Evolutionary conservation across 2,113 vertebrate species (phyloP), one percentile per base, ranked within the genome.

Genomic region (Anhinga rufa): DNA sequence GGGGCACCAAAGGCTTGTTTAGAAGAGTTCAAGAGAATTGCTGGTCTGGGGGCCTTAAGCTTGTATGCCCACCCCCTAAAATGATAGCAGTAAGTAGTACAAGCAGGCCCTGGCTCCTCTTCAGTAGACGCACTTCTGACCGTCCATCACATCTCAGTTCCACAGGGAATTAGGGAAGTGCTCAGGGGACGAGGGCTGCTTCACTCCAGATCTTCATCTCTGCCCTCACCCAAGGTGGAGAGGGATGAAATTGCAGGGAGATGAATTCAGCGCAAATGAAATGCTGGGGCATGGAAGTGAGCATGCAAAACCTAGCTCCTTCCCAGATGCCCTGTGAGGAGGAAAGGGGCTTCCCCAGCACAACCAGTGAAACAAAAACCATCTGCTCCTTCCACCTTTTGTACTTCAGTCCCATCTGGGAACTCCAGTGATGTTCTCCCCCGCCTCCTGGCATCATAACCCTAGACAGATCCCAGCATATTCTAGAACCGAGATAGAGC

Each of bases 181-280:
- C 95, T 95, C 91, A 38, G 89, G 65, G 88, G 92, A 95, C 10
- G 71, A 78, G 55, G 75, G 95, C 91, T 62, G 96, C 91, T 95
- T 96, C 93, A 92, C 83, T 98, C 97, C 97, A 97, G 96, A 96
- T 98, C 97, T 98, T 98, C 98, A 83, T 90, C 93, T 98, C 97
- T 61, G 79, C 97, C 95, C 92, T 92, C 78, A 87, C 95, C 93
- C 95, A 89, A 94, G 94, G 96, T 31, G 36, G 85, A 94, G 85
- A 85, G 72, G 58, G 28, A 68, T 94, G 93, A 21, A n/a, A 91
- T 81, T 40, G 97, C 93, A 88, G 88, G 93, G 91, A 97, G 71
- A 96, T 94, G 97, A 93, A 83, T 68, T 97, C 44, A 64, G 82
- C 4, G 42, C 88, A 88, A 95, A 82, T 97, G 98, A 98, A 98